These are phyloP conservation scores for Cyanoderma ruficeps DNA, from an alignment of 2,113 vertebrate species.

Conservation along the genomic window DNA sequence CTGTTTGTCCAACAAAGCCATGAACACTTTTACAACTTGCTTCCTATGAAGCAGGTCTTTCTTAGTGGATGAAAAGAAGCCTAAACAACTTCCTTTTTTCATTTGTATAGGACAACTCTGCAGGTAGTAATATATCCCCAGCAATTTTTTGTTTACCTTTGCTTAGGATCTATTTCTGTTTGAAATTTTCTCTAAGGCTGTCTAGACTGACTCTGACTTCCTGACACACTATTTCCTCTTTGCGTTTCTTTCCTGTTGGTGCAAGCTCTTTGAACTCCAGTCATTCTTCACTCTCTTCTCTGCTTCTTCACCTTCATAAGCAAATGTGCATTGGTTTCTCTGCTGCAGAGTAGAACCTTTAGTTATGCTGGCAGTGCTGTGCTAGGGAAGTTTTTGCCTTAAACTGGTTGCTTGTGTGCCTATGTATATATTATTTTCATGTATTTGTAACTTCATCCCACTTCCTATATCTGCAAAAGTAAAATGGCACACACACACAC, in stretches of 20 bases:
- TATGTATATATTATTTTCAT: not conserved
- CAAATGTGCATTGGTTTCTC: not conserved
- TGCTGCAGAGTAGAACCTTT: not conserved
- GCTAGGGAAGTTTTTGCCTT: not conserved
- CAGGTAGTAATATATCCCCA: not conserved
- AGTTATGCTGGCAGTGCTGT: not conserved
- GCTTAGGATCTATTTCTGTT: not conserved
- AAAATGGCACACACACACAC: not conserved
- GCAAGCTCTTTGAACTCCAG: not conserved
- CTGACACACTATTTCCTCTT: not conserved
- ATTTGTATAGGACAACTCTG: not conserved
- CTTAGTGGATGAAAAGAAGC: not conserved
- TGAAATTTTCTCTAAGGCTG: not conserved
- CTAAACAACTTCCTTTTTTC: not conserved
- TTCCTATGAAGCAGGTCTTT: not conserved
- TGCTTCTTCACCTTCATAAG: not conserved
- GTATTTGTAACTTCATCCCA: not conserved
- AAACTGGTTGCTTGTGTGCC: not conserved
- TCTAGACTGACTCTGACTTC: not conserved
- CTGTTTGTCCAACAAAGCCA: not conserved
- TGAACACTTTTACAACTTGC: not conserved
- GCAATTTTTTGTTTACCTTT: constrained; percentile 13
- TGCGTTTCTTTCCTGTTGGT: not conserved
- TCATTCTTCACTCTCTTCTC: not conserved
- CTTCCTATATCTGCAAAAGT: not conserved